These are phyloP conservation scores for Drosophila quadrilineata DNA, from an alignment of 1,140 invertebrate species.

Conservation along the genomic window DNA sequence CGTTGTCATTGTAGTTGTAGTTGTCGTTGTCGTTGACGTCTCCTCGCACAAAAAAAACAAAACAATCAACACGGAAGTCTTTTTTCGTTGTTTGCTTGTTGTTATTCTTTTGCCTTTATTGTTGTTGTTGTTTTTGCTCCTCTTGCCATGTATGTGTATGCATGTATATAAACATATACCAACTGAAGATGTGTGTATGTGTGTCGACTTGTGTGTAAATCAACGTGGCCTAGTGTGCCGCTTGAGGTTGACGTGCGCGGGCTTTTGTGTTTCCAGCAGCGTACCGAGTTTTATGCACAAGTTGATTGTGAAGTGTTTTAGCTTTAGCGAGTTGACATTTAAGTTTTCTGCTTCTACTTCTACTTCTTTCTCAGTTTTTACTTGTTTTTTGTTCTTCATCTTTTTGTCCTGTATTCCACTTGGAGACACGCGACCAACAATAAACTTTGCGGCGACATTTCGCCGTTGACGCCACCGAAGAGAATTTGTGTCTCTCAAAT, in stretches of 20 bases:
- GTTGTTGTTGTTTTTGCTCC: constrained; percentile 16
- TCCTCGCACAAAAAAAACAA: constrained; percentile 64
- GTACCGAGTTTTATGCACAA: constrained; percentile 66
- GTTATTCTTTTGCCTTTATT: constrained; percentile 32
- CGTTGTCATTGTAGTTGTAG: constrained; percentile 37
- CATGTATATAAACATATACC: too few relatives aligned
- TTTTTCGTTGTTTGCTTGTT: constrained; percentile 56
- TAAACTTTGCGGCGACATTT: constrained; percentile 18
- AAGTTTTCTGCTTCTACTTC: constrained; percentile 57
- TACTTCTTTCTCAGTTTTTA: constrained; percentile 16
- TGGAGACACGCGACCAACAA: constrained; percentile 5
- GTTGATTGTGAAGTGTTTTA: constrained; percentile 62
- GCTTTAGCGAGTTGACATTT: constrained; percentile 75
- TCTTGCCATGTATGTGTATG: neutral
- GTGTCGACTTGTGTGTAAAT: constrained; percentile 46
- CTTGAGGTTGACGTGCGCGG: constrained; percentile 68
- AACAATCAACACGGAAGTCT: constrained; percentile 76
- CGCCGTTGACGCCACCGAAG: constrained; percentile 11
- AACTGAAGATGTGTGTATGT: neutral
- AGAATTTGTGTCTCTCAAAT: neutral
- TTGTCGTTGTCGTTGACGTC: constrained; percentile 34
- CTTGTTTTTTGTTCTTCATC: too few relatives aligned
- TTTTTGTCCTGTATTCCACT: too few relatives aligned
- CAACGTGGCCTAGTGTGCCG: constrained; percentile 74
- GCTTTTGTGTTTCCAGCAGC: constrained; percentile 57